Evolutionary conservation across 2,888 invertebrate genomes (phyloP).

Genomic region (Nymphalis polychloros): DNA sequence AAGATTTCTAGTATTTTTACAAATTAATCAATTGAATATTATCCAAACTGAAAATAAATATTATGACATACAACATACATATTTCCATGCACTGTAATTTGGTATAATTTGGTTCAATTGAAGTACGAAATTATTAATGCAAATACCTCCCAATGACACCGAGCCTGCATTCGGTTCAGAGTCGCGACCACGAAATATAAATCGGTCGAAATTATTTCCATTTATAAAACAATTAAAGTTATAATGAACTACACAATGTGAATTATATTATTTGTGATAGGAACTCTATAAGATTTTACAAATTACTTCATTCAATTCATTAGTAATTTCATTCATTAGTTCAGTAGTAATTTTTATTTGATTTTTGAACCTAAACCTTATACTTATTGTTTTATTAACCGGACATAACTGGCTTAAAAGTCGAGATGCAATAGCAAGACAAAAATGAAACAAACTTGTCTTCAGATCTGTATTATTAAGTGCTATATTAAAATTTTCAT

Average conservation of each 20-base stretch:
- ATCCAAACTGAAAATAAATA: background rate
- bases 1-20: too few relatives aligned
- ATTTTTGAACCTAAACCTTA: too few relatives aligned
- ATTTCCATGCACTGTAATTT: background rate
- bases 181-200: slow-evolving; percentile 23
- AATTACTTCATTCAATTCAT: too few relatives aligned
- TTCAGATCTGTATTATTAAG: too few relatives aligned
- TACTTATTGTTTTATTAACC: too few relatives aligned
- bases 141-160: slow-evolving; percentile 21
- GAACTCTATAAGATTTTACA: too few relatives aligned
- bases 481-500: too few relatives aligned
- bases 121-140: slow-evolving; percentile 18
- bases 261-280: background rate
- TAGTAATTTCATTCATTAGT: too few relatives aligned
- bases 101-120: slow-evolving; percentile 14
- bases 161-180: slow-evolving; percentile 21
- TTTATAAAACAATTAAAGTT: slow-evolving; percentile 35
- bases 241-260: slow-evolving; percentile 8
- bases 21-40: background rate
- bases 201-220: slow-evolving; percentile 33
- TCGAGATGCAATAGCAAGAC: too few relatives aligned
- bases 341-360: too few relatives aligned
- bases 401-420: too few relatives aligned
- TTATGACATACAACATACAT: background rate
- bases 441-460: too few relatives aligned